Base-by-base conservation (phyloP, 2,888 invertebrate species). In the Ophion ventricosus region DNA sequence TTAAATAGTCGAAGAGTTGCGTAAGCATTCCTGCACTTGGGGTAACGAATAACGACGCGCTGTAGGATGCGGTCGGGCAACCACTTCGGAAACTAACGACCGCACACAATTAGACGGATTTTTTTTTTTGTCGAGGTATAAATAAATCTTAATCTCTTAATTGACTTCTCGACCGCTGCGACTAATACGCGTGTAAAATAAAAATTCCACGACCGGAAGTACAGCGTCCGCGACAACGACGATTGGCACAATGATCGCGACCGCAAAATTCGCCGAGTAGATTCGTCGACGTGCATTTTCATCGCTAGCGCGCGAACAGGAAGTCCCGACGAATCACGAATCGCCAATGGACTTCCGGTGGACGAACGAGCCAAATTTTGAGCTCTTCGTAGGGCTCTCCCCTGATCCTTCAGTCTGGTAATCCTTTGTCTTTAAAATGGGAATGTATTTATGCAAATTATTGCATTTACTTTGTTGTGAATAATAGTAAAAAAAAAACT, bases 251-350 rank as follows among this genome's bases (percentile, higher is more conserved):
- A 26, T 35, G 40, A 57, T 73, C 56, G 57, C 49, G 49, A 73
- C 56, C 72, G 57, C 64, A 73, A 49, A 66, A 20, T 56, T 67
- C 40, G 2, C 26, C 35, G 25, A 25, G 20, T 57, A 35, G 5
- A 40, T 40, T 76, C 75, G 23, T 40, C 59, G 64, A 26, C 61
- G 72, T 72, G 35, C 59, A n/a, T n/a, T 49, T 63, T 57, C 57
- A 26, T 63, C 73, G 72, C 72, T 26, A 49, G 17, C 23, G 49
- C 63, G 63, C 69, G 56, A 8, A 63, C 69, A 26, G 77, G 73
- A 82, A 82, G 78, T 73, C 20, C 35, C 66, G 54, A 54, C 23
- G 57, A 82, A 74, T 74, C 73, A 54, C 67, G n/a, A 40, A 73
- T 35, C 59, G 23, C 49, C 49, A 14, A 11, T 61, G 29, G 26